phyloP scores from a whole-genome alignment of 2,113 vertebrate species.

The Pterocles burchelli region DNA sequence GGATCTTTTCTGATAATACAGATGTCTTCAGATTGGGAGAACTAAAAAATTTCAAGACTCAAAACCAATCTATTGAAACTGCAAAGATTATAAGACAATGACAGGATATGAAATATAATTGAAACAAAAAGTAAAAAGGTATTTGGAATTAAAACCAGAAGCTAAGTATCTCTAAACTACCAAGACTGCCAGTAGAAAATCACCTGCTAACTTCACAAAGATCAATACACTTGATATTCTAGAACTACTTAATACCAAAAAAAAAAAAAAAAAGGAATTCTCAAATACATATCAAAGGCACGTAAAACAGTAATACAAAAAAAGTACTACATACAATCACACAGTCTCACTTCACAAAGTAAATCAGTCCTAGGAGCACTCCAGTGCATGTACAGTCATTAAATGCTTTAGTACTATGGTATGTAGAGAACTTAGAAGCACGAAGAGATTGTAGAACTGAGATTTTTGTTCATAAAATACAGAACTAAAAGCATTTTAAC shows the following conservation, averaged over 20 bases:
- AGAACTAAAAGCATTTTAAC: not conserved
- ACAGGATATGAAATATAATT: not conserved
- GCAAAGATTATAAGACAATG: not conserved
- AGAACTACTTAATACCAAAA: not conserved
- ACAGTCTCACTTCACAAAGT: not conserved
- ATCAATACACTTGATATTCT: not conserved
- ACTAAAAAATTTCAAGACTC: not conserved
- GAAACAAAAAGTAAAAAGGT: not conserved
- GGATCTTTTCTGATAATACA: not conserved
- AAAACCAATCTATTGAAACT: not conserved
- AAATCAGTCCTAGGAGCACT: not conserved
- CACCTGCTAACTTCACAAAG: not conserved
- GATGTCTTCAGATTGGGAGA: not conserved
- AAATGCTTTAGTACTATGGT: not conserved
- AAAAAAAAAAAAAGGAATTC: not conserved
- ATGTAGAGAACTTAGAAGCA: rapidly evolving
- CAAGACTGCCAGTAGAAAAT: not conserved
- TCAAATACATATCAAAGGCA: not conserved
- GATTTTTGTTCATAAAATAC: not conserved
- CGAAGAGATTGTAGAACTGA: not conserved
- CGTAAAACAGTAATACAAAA: not conserved
- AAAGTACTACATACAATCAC: not conserved
- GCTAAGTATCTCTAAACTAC: not conserved
- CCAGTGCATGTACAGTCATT: not conserved
- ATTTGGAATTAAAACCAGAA: not conserved